phyloP scores from a whole-genome alignment of 2,888 invertebrate species.

The Diloba caeruleocephala region DNA sequence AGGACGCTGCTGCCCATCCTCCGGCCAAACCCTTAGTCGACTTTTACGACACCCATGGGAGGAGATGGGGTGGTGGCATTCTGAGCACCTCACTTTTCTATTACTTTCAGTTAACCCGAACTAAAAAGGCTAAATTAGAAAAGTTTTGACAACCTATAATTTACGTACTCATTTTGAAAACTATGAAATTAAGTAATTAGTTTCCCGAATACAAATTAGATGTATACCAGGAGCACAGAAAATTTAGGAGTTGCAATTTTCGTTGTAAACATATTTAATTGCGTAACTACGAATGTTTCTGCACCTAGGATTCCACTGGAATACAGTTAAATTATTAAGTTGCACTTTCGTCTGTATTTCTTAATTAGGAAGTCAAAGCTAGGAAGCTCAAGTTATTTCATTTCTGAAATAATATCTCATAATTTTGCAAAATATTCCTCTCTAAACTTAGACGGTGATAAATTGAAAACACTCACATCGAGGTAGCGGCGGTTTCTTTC shows the following conservation, averaged over 20 bases:
- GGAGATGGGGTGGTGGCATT: too few species aligned
- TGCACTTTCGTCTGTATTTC: not conserved
- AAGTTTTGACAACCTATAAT: slow-evolving; percentile 7
- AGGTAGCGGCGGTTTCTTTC: not conserved
- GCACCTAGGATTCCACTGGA: not conserved
- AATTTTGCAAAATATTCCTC: not conserved
- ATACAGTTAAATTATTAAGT: not conserved
- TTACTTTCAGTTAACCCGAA: not conserved
- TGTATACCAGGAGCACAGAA: not conserved
- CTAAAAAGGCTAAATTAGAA: slow-evolving; percentile 5
- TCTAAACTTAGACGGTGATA: not conserved
- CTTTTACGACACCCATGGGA: too few species aligned
- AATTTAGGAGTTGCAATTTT: slow-evolving; percentile 2
- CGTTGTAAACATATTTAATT: slow-evolving; percentile 1
- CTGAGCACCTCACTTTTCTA: not conserved
- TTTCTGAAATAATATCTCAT: not conserved
- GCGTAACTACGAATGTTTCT: not conserved
- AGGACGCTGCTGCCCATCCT: too few species aligned
- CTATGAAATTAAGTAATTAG: slow-evolving; percentile 4
- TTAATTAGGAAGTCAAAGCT: slow-evolving; percentile 6
- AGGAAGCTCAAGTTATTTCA: not conserved
- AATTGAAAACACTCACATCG: not conserved
- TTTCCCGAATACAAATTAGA: not conserved
- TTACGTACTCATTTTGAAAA: not conserved
- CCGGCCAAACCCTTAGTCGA: too few species aligned